Base-by-base conservation (phyloP, 2,113 vertebrate species). In the Tetrax tetrax region DNA sequence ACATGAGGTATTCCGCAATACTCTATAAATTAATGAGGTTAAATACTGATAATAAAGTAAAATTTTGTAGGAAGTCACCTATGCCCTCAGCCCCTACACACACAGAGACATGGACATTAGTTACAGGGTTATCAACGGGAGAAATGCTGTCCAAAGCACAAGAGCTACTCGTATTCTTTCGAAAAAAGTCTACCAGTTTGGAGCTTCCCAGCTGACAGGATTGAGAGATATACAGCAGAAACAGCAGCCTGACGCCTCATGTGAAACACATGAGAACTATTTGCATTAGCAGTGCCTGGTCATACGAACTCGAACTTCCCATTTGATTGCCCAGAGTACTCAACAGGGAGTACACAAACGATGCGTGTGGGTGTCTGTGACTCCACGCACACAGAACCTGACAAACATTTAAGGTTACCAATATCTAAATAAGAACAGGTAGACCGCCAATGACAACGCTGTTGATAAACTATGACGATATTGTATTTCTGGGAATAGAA, bases 41-140 rank as follows among this genome's bases (percentile, higher is more conserved):
- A 95, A 91, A 95, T 76, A 70, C 4, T 33, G 84, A 53, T 23
- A 93, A 66, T 28, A 14, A 31, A 87, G 85, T 38, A 85, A 77
- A 69, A 93, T 59, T 70, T 64, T 37, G 81, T 50, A 69, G 68
- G 80, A 71, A 95, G 66, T 33, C 96, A 97, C 96, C 76, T 85
- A 37, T 82, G 56, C 79, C 87, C 33, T 84, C 78, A 89, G 81
- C 63, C 47, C 38, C 57, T 14, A 13, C 56, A 47, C 60, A 63
- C 14, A 53, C 61, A 16, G 5, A 72, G 29, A n/a, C 16, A 6
- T 0, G 22, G 65, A 41, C 61, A 23, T 64, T 18, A 48, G 37
- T 23, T 51, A 23, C 45, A 28, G 25, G 33, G 35, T 48, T 71
- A 51, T 35, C 48, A 45, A 15, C 0, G 3, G 54, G n/a, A 59